Evolutionary conservation across 2,797 vertebrate species (phyloP).

Genomic region (Acipenser ruthenus): DNA sequence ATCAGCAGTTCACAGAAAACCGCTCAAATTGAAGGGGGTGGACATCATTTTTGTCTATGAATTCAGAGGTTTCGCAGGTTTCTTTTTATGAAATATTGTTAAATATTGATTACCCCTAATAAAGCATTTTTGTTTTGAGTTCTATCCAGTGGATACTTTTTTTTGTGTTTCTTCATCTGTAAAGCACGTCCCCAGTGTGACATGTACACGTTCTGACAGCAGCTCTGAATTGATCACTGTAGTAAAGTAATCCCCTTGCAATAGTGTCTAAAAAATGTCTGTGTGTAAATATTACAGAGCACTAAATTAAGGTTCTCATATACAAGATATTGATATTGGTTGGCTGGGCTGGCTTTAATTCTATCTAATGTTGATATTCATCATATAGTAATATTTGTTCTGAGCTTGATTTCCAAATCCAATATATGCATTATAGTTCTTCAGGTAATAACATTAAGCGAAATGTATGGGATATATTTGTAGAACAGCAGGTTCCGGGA

Average conservation of each 20-base stretch:
- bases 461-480: slow-evolving; percentile 39
- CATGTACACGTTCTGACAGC: slow-evolving; percentile 6
- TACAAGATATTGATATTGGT: slow-evolving; percentile 19
- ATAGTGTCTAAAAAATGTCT: slow-evolving; percentile 15
- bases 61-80: too few species aligned
- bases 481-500: slow-evolving; percentile 42
- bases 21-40: too few species aligned
- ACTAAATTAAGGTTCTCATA: slow-evolving; percentile 13
- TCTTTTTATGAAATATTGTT: too few species aligned
- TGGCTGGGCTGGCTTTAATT: slow-evolving; percentile 28
- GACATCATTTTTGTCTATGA: too few species aligned
- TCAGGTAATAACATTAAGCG: slow-evolving; percentile 44
- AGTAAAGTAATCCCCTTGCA: slow-evolving; percentile 15
- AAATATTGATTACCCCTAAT: background rate
- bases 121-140: slow-evolving; percentile 13
- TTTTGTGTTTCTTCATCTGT: slow-evolving; percentile 15
- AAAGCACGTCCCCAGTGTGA: slow-evolving; percentile 12
- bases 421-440: slow-evolving; percentile 36
- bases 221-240: slow-evolving; percentile 14
- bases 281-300: slow-evolving; percentile 9
- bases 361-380: slow-evolving; percentile 29
- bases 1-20: slow-evolving; percentile 9
- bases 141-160: slow-evolving; percentile 1
- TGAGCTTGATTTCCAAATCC: slow-evolving; percentile 30
- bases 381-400: slow-evolving; percentile 27